Base-by-base conservation (phyloP, 2,888 invertebrate genomes). In the Corythucha ciliata region DNA sequence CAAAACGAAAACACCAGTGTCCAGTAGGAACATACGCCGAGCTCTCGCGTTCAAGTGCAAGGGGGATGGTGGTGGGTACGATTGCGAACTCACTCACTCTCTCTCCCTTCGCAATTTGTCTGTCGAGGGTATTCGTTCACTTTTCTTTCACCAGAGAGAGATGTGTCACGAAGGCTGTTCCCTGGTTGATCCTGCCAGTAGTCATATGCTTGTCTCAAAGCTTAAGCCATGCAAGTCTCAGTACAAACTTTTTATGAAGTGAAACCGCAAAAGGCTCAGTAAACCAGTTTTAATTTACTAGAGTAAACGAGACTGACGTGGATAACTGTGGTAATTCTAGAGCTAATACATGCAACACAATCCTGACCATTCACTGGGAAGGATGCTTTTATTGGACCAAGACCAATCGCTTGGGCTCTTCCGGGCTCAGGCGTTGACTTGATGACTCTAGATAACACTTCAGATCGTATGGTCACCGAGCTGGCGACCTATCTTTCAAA, bases 141-240 rank as follows among this genome's bases (percentile, higher is more conserved):
- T n/a, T n/a, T n/a, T n/a, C n/a, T n/a, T n/a, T n/a, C n/a, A n/a
- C n/a, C n/a, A n/a, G n/a, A n/a, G n/a, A n/a, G n/a, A n/a, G n/a
- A n/a, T n/a, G n/a, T n/a, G n/a, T n/a, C n/a, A 29, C 29, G 8
- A 29, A 29, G 10, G 12, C 8, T 12, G 37, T 37, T 37, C 8
- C 14, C 68, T 68, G 73, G 72, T 74, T 73, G 73, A 73, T 75
- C 72, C 73, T 76, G 74, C 73, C 74, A 73, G 73, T 72, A 71
- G 72, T 74, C 71, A 76, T 76, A 75, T 76, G 75, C 74, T 78
- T 74, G 74, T 76, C 74, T 78, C 75, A 77, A 77, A 75, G 74
- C 74, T 74, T 76, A 74, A 75, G 74, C 75, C 76, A 77, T 76
- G 76, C 77, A 76, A 74, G 76, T 77, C 72, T 76, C 69, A 75